Evolutionary conservation across 1,140 invertebrate species (phyloP).

Genomic region (Camponotus pennsylvanicus): DNA sequence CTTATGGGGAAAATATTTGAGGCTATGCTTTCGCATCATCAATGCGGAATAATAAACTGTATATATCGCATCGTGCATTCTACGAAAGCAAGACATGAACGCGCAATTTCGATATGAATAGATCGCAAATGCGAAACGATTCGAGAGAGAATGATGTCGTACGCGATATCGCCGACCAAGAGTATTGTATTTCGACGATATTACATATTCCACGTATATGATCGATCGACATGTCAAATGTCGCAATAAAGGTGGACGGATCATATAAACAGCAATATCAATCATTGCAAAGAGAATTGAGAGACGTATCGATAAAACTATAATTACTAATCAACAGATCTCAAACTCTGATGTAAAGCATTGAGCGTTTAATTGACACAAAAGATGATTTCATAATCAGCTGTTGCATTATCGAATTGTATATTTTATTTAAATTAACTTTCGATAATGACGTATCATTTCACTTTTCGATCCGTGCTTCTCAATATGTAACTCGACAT

Average conservation of each 20-base stretch:
- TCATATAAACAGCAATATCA: neutral
- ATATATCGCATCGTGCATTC: conserved; percentile 41
- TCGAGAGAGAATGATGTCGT: conserved; percentile 17
- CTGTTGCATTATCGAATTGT: neutral
- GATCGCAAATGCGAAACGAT: conserved; percentile 54
- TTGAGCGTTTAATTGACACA: neutral
- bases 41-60: conserved; percentile 53
- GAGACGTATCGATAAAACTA: neutral
- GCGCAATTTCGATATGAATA: conserved; percentile 27
- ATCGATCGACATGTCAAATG: conserved; percentile 66
- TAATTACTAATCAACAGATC: neutral
- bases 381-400: neutral
- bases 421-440: conserved; percentile 25
- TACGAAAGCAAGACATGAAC: conserved; percentile 50
- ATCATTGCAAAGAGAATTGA: neutral
- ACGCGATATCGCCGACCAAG: conserved; percentile 65
- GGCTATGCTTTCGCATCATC: neutral
- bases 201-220: conserved; percentile 54
- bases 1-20: neutral
- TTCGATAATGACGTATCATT: neutral
- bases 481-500: conserved; percentile 16
- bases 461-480: conserved; percentile 17
- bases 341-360: neutral
- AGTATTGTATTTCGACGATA: conserved; percentile 64
- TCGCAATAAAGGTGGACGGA: conserved; percentile 16